Base-by-base conservation (phyloP, 2,888 invertebrate genomes). In the Rhodophaea formosa region DNA sequence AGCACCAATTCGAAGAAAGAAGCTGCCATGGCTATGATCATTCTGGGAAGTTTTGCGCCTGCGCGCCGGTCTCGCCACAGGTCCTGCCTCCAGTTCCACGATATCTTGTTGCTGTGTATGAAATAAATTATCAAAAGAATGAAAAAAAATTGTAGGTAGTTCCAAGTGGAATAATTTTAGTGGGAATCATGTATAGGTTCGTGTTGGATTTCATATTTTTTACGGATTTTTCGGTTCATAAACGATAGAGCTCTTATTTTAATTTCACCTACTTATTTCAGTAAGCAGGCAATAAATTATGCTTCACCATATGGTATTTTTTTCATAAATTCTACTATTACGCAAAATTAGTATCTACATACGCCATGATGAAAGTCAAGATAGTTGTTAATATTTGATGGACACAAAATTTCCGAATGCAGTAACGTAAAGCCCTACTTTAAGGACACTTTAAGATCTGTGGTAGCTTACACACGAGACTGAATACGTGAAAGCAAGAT, bases 1-100 rank as follows among this genome's bases (percentile, higher is more conserved):
- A 68, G 97, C 97, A 72, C 98, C 97, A 79, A 98, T 97, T 74
- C 98, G 93, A 56, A 98, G 93, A 86, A 97, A 98, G 89, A 98
- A 97, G 74, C 97, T 97, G 70, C 97, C 97, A 84, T 97, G 97
- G 77, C 97, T 97, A 74, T 96, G 96, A 79, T 97, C 97, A 78
- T 96, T 97, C 80, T 97, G 97, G 16, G 97, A 96, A 56, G 97
- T 97, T 88, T 97, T 97, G 69, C 97, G 94, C 81, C 96, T 96
- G 65, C 96, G 94, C 32, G 79, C 68, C 66, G 93, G 93, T 78
- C 95, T 93, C 51, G 94, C 93, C 62, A 94, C 93, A 47, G 92
- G 88, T 59, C 94, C 93, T 59, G 94, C 93, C 87, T 96, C 95
- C 68, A 95, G 91, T 80, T 96, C 95, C 70, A 93, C 91, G 64